Base-by-base conservation (phyloP, 92 coral and sea anemone genomes). In the Anthopleura xanthogrammica region DNA sequence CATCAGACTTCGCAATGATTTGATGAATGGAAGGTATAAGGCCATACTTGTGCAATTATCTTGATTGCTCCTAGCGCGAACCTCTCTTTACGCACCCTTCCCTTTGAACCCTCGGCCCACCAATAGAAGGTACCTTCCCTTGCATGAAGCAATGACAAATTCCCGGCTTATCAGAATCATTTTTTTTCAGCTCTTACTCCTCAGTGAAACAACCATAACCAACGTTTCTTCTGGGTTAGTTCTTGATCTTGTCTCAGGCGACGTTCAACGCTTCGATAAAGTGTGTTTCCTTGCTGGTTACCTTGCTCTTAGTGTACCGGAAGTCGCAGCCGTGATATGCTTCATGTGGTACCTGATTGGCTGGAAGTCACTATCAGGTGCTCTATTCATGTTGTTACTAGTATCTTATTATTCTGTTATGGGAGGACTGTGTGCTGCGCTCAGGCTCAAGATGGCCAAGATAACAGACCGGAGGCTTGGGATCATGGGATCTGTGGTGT, bases 191-290 rank as follows among this genome's bases (percentile, higher is more conserved):
- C 77, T 92, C 16, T 77, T 90, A 10, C 86, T 86, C 41, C 80
- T 92, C 36, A 78, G 90, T 71, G 92, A 88, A n/a, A 85, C 88
- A 29, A 86, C 89, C 41, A 22, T 92, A 56, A 83, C 93, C 10
- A 60, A 88, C 20, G 86, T 92, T 13, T 85, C 96, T 55, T 82
- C 91, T 74, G 96, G 96, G 54, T 81, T 83, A 75, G 54, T 92
- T 71, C 89, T 92, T 82, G 91, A 92, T 80, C 89, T 90, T 66
- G 84, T 92, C 75, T 88, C 96, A 3, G 75, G 90, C 68, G 96
- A 92, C 77, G 82, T 88, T 8, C 96, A 92, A 79, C 91, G 96
- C 48, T 92, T 92, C 81, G 96, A 92, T 16, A 68, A 41, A 24
- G 84, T 90, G 13, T 83, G 88, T 20, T 43, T 60, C 4, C 62